These are phyloP conservation scores for Parambassis ranga DNA, from an alignment of 2,797 vertebrate species.

Conservation along the genomic window DNA sequence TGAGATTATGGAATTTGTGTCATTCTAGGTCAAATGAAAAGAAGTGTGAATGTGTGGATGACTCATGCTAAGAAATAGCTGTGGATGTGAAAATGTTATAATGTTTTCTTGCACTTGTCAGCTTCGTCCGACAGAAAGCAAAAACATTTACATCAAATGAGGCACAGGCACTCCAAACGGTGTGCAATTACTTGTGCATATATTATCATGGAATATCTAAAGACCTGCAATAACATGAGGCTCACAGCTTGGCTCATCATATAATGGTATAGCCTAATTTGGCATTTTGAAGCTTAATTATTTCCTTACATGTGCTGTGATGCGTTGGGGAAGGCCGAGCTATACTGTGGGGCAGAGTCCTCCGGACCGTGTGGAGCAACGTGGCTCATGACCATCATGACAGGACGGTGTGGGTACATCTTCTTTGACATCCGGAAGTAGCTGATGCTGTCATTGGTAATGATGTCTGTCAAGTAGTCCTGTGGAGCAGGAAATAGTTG, in stretches of 20 bases:
- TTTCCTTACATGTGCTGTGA: constrained; percentile 96
- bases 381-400: constrained; percentile 96
- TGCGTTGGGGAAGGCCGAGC: constrained; percentile 90
- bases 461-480: constrained; percentile 98
- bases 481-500: constrained; percentile 57
- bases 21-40: constrained; percentile 60
- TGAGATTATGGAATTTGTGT: constrained; percentile 58
- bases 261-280: neutral
- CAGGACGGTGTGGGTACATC: constrained; percentile 92
- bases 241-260: neutral
- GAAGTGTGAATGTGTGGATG: constrained; percentile 30
- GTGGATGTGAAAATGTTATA: constrained; percentile 15
- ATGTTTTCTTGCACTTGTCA: neutral
- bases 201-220: neutral
- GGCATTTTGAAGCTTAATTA: neutral
- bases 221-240: neutral
- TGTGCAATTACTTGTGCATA: neutral
- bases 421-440: constrained; percentile 95
- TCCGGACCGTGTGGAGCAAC: constrained; percentile 95
- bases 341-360: constrained; percentile 96
- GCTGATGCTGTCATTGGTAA: constrained; percentile 95
- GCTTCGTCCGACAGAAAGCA: neutral
- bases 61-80: constrained; percentile 36
- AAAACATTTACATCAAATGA: neutral
- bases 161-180: neutral